Percentiles rank a stretch among this genome's conserved stretches.
phyloP scores from a whole-genome alignment of 2,113 vertebrate species.

The Syngnathus typhle region DNA sequence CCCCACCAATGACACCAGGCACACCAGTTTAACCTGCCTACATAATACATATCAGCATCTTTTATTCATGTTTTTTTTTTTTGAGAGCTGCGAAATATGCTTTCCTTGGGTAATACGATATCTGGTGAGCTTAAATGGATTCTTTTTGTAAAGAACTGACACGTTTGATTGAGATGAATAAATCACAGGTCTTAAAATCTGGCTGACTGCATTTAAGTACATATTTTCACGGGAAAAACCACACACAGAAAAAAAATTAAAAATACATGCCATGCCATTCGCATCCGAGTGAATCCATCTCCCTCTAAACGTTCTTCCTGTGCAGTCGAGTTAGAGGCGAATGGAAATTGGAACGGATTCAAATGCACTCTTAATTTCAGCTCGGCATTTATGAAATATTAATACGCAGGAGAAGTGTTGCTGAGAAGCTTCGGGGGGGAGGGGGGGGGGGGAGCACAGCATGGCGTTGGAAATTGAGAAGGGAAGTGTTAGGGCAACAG shows the following conservation, averaged over 20 bases:
- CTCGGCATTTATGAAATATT: conserved; percentile 69
- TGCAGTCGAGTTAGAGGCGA: conserved; percentile 44
- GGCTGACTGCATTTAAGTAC: too few relatives aligned
- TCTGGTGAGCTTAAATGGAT: neutral
- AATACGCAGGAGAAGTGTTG: conserved; percentile 56
- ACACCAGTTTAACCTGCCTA: too few relatives aligned
- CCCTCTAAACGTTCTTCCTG: conserved; percentile 7
- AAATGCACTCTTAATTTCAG: conserved; percentile 70
- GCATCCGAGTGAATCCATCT: neutral
- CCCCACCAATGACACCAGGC: too few relatives aligned
- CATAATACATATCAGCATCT: too few relatives aligned
- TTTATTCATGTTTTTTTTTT: too few relatives aligned
- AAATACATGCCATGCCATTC: neutral
- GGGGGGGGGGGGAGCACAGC: conserved; percentile 24
- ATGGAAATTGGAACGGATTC: conserved; percentile 62
- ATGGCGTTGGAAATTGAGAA: conserved; percentile 21
- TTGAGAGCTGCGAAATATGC: too few relatives aligned
- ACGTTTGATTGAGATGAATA: too few relatives aligned
- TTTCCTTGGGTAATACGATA: too few relatives aligned
- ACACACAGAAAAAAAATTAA: neutral
- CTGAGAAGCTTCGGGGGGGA: conserved; percentile 27
- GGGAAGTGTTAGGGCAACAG: neutral
- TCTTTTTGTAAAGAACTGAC: too few relatives aligned
- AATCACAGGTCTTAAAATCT: too few relatives aligned
- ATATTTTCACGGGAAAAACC: neutral